Evolutionary conservation across 1,140 invertebrate genomes (phyloP).

Genomic region (Dendroctonus ponderosae): DNA sequence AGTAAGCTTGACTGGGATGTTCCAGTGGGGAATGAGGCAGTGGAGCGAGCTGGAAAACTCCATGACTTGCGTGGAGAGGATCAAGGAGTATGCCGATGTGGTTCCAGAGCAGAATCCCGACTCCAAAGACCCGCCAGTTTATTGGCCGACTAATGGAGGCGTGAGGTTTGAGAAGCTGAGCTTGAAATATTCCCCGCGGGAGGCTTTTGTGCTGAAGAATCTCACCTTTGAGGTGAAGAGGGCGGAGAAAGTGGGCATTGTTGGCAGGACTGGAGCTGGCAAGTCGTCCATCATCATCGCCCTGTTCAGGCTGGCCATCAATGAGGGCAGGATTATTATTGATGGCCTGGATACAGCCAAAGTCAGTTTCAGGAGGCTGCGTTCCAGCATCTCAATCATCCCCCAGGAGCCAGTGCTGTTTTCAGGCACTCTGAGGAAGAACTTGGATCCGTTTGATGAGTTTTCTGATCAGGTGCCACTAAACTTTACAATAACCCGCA

Average conservation of each 20-base stretch:
- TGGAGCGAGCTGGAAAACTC: constrained; percentile 69
- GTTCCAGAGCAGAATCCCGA: constrained; percentile 32
- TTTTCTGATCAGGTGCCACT: constrained; percentile 70
- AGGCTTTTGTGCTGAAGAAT: constrained; percentile 63
- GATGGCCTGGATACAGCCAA: constrained; percentile 65
- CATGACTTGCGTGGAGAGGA: constrained; percentile 66
- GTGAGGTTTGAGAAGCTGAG: constrained; percentile 57
- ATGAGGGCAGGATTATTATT: constrained; percentile 71
- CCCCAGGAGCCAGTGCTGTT: constrained; percentile 85
- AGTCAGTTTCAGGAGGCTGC: constrained; percentile 66
- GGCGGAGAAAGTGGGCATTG: constrained; percentile 59
- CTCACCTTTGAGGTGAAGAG: constrained; percentile 61
- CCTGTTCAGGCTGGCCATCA: constrained; percentile 68
- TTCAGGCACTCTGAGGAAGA: constrained; percentile 70
- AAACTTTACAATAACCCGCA: background rate
- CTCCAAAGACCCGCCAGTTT: constrained; percentile 53
- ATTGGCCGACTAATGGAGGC: constrained; percentile 39
- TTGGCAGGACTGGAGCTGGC: constrained; percentile 57
- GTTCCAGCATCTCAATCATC: constrained; percentile 75
- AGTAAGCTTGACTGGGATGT: constrained; percentile 58
- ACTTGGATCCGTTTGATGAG: constrained; percentile 75
- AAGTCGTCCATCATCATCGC: constrained; percentile 75
- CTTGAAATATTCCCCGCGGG: constrained; percentile 64
- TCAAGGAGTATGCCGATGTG: constrained; percentile 48
- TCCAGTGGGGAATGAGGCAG: constrained; percentile 74